Percentiles rank a stretch among this genome's conserved stretches.
Evolutionary conservation across 2,113 vertebrate genomes (phyloP).

Genomic region (Butorides virescens): DNA sequence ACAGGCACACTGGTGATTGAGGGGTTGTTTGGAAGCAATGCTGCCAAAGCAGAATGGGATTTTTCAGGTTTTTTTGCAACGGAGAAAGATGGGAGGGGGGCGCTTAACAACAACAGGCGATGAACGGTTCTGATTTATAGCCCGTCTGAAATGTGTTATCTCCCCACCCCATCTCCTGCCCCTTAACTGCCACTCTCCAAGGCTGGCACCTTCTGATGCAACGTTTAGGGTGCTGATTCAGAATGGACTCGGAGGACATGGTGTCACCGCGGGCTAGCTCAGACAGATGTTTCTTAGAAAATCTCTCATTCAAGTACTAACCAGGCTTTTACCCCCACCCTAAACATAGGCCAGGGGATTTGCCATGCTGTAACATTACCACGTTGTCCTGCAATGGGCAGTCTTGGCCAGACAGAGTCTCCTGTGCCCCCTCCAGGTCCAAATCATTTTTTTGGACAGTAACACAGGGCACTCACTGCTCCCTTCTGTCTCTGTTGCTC

Average conservation of each 20-base stretch:
- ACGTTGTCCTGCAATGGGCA: background rate
- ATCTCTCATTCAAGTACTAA: background rate
- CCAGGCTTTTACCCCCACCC: background rate
- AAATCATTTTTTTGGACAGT: background rate
- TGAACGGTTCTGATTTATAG: conserved; percentile 20
- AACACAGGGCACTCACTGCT: background rate
- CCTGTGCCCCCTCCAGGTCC: background rate
- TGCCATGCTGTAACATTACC: background rate
- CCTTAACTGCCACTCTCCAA: background rate
- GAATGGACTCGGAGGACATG: background rate
- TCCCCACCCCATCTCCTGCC: background rate
- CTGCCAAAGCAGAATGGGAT: background rate
- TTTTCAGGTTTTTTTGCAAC: background rate
- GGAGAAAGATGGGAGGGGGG: background rate
- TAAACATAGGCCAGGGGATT: background rate
- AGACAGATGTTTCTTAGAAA: background rate
- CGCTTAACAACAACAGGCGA: background rate
- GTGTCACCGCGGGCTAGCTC: background rate
- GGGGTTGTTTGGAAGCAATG: background rate
- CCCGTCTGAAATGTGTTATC: conserved; percentile 13
- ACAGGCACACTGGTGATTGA: background rate
- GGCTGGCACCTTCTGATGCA: conserved; percentile 21
- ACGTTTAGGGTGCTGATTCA: background rate
- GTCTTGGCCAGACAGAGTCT: background rate
- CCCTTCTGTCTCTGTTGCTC: background rate